These are phyloP conservation scores for Tyrannus savana DNA, from an alignment of 2,113 vertebrate species.

Conservation along the genomic window DNA sequence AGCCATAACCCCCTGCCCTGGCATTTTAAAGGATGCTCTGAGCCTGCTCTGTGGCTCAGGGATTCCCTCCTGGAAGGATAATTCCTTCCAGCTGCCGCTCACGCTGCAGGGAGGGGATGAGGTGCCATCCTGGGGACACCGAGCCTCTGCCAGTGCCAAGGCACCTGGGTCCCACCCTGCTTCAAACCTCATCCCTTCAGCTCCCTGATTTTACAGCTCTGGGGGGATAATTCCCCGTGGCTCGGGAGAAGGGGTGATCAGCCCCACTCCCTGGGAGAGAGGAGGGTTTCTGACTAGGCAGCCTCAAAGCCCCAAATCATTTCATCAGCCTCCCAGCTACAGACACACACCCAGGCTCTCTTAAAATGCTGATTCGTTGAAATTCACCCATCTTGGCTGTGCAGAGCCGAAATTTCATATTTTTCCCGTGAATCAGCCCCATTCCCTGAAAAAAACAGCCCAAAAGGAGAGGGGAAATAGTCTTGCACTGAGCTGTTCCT, in stretches of 20 bases:
- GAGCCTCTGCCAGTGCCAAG: not conserved
- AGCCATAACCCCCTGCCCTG: not conserved
- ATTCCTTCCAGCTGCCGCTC: slow-evolving; percentile 9
- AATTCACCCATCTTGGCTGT: slow-evolving; percentile 63
- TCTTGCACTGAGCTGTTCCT: slow-evolving; percentile 11
- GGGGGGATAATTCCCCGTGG: not conserved
- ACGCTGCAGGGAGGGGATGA: not conserved
- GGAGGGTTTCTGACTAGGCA: slow-evolving; percentile 1
- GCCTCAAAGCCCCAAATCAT: slow-evolving; percentile 62
- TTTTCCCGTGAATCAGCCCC: slow-evolving; percentile 68
- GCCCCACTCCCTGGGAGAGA: not conserved
- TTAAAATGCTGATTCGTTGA: slow-evolving; percentile 70
- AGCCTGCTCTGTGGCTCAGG: not conserved
- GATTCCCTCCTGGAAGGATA: not conserved
- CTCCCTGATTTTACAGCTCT: not conserved
- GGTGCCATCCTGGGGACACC: not conserved
- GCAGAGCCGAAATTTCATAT: slow-evolving; percentile 48
- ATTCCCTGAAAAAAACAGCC: slow-evolving; percentile 49
- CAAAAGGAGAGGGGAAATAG: slow-evolving; percentile 46
- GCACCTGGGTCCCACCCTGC: not conserved
- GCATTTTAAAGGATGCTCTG: not conserved
- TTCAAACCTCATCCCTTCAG: not conserved
- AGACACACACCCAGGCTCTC: slow-evolving; percentile 64
- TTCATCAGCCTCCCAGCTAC: slow-evolving; percentile 66
- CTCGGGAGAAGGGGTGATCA: not conserved